A percentile compares a stretch with the other conserved stretches of the same genome.
Evolutionary conservation across 1,140 invertebrate species (phyloP).

Genomic region (Venturia canescens): DNA sequence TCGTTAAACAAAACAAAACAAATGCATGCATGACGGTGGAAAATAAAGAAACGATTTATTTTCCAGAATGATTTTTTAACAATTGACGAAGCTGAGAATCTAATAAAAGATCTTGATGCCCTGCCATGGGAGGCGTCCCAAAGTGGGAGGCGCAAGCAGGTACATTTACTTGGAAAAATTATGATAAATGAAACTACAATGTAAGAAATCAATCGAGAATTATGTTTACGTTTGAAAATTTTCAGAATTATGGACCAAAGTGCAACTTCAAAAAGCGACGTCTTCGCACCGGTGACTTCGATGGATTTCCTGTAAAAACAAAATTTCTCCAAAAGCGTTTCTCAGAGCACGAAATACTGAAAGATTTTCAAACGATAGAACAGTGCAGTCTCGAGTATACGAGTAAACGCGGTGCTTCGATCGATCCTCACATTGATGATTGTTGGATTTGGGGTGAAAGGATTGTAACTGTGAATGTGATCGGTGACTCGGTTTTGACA

Average conservation of each 20-base stretch:
- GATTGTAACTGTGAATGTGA: slow-evolving; percentile 94
- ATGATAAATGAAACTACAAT: no score
- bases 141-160: slow-evolving; percentile 96
- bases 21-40: no score
- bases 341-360: slow-evolving; percentile 79
- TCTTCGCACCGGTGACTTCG: slow-evolving; percentile 87
- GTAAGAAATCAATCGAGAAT: neutral
- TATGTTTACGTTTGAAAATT: slow-evolving; percentile 50
- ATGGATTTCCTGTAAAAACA: slow-evolving; percentile 91
- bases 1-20: no score
- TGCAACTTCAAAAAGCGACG: slow-evolving; percentile 98
- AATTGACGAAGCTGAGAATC: slow-evolving; percentile 81
- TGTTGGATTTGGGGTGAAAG: slow-evolving; percentile 99
- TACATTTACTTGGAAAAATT: slow-evolving; percentile 75
- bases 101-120: slow-evolving; percentile 86
- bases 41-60: slow-evolving; percentile 34
- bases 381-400: slow-evolving; percentile 98
- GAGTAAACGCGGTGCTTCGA: slow-evolving; percentile 90
- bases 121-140: slow-evolving; percentile 95
- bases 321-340: slow-evolving; percentile 91
- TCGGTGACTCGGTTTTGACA: slow-evolving; percentile 90
- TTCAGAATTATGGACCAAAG: slow-evolving; percentile 97
- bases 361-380: slow-evolving; percentile 93
- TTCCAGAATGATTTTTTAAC: slow-evolving; percentile 85
- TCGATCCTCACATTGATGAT: slow-evolving; percentile 99